Base-by-base conservation (phyloP, 1,140 invertebrate species). In the Ylistrum balloti region DNA sequence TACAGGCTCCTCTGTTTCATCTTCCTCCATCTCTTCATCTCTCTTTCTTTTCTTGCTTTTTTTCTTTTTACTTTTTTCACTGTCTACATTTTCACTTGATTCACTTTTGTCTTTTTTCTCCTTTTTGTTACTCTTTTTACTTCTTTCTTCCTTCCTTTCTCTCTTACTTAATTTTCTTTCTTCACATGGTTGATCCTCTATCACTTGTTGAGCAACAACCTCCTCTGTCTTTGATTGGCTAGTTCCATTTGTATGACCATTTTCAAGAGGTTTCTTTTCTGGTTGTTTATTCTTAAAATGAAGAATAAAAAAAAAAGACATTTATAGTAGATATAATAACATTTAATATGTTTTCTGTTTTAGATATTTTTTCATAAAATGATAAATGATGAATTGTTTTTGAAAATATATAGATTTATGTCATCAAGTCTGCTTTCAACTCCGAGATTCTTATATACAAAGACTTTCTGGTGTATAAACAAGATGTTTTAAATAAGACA, bases 51-150 rank as follows among this genome's bases (percentile, higher is more conserved):
- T 91, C 48, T 88, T 74, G n/a, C n/a, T 74, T 11, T 74, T 74
- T 88, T 90, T 85, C n/a, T 34, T 41, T 89, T 93, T 92, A 38
- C 91, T 91, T 1, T 85, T 89, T 87, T 45, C 86, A 74, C 88
- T 89, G 22, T 88, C 91, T 86, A 92, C 91, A 86, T 91, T 89
- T 89, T 92, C 92, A 34, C 89, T 86, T 33, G 10, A 86, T 88
- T 90, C 86, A 38, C 87, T 91, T 74, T 88, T 92, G 34, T 88
- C 91, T 85, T 88, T 89, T 89, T 89, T 88, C 85, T 85, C 90
- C 88, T 86, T 91, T 89, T 38, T 41, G n/a, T 28, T 74, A 74
- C 28, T 1, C 28, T 74, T 74, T 74, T 74, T 74, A 74, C 56
- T 74, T 28, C 56, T 74, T 17, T 74, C 56, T 28, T 74, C 56